Base-by-base conservation (phyloP, 2,888 invertebrate genomes). In the Branchipolynoe longqiensis region DNA sequence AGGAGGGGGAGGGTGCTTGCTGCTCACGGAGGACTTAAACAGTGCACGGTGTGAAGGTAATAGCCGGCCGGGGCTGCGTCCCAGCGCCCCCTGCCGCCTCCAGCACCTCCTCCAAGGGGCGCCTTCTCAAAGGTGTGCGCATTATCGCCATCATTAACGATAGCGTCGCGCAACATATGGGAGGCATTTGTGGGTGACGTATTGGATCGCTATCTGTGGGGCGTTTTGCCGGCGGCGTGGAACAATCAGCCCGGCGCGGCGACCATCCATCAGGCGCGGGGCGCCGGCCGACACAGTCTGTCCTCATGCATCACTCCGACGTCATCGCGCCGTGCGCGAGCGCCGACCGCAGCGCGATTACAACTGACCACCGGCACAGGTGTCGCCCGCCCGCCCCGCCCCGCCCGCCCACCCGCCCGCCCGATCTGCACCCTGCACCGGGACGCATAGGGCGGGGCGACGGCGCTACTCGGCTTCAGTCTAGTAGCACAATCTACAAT, bases 121-220 rank as follows among this genome's bases (percentile, higher is more conserved):
- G 22, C 14, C 25, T 22, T 38, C 69, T 36, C 78, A 78, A 54
- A 48, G 78, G 48, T 31, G 2, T 14, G 25, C 54, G 48, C 54
- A 78, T 41, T 78, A 78, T 78, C 78, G 28, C 54, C 28, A 48
- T 78, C 78, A 78, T 78, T 78, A 48, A 78, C 41, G 78, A 78
- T 28, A 28, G 78, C 48, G 78, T 33, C 78, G 33, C 48, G 31
- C 48, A 78, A 78, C 78, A 78, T 78, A 78, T 54, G 41, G 78
- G 48, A 78, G 78, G 54, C 78, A 78, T 78, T 54, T 78, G 48
- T 78, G 48, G 48, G 48, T 78, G 78, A 78, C 78, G 78, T 54
- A 78, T 78, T 78, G 78, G 78, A 78, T 78, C 48, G 48, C 78
- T 78, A 78, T 78, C 78, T 41, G 31, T 78, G 38, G 69, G 38